These are phyloP conservation scores for Penaeus chinensis DNA, from an alignment of 1,140 invertebrate species.

Conservation along the genomic window DNA sequence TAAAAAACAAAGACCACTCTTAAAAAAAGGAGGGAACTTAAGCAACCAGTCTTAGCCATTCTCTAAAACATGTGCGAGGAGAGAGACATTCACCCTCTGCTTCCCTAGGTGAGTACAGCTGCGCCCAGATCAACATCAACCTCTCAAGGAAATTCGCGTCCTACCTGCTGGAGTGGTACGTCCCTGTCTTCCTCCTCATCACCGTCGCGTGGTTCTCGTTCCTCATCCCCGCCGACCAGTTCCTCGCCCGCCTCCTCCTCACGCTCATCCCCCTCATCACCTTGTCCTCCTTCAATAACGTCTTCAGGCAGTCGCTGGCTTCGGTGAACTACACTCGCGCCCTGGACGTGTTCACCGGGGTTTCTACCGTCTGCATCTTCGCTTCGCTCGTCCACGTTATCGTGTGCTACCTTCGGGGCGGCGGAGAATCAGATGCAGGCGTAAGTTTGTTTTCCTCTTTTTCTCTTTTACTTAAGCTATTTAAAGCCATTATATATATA, in stretches of 20 bases:
- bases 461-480: too few species aligned
- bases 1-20: too few species aligned
- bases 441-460: background rate
- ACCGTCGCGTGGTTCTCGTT: slow-evolving; percentile 52
- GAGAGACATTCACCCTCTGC: too few species aligned
- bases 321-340: slow-evolving; percentile 54
- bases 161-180: slow-evolving; percentile 59
- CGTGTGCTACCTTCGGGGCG: slow-evolving; percentile 28
- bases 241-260: slow-evolving; percentile 51
- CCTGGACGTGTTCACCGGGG: slow-evolving; percentile 56
- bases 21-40: too few species aligned
- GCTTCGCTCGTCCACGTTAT: slow-evolving; percentile 47
- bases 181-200: slow-evolving; percentile 58
- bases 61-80: too few species aligned
- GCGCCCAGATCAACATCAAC: slow-evolving; percentile 41
- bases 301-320: slow-evolving; percentile 35
- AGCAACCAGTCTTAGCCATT: too few species aligned
- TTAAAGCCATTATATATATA: background rate
- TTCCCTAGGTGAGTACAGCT: slow-evolving; percentile 54
- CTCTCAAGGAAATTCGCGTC: slow-evolving; percentile 32
- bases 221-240: slow-evolving; percentile 37
- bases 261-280: slow-evolving; percentile 56
- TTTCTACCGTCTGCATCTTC: slow-evolving; percentile 54
- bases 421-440: background rate
- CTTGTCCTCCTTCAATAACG: slow-evolving; percentile 35